phyloP scores from a whole-genome alignment of 2,797 vertebrate species.

The Loris lydekkerianus region DNA sequence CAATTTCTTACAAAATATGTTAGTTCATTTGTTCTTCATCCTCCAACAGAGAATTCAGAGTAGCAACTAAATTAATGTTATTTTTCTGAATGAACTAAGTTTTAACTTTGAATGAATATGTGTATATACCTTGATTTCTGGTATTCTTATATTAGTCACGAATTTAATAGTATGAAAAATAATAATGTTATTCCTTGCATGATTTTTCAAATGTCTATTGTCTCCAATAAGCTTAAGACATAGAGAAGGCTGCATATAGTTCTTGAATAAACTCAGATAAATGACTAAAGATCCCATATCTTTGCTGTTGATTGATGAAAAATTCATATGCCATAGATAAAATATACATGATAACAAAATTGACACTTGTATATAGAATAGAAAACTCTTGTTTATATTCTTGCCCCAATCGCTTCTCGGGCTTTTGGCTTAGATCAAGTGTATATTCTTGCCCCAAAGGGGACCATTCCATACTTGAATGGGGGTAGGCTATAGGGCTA shows the following conservation, averaged over 20 bases:
- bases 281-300: background rate
- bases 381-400: background rate
- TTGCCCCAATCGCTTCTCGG: background rate
- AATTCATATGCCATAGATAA: background rate
- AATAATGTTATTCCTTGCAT: background rate
- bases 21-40: background rate
- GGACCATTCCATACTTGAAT: background rate
- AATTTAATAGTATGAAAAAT: background rate
- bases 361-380: background rate
- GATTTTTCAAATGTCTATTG: background rate
- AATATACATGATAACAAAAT: background rate
- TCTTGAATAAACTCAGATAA: background rate
- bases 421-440: too few species aligned
- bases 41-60: background rate
- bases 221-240: background rate
- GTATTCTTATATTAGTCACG: background rate
- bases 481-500: background rate
- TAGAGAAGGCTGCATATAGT: background rate
- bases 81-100: background rate
- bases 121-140: background rate
- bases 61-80: conserved; percentile 21
- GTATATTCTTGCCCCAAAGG: background rate
- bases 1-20: background rate
- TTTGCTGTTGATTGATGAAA: background rate
- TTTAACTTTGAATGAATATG: background rate